Evolutionary conservation across 2,797 vertebrate genomes (phyloP), one percentile per base, ranked within the genome.

Genomic region (Pangasius larnaudii): DNA sequence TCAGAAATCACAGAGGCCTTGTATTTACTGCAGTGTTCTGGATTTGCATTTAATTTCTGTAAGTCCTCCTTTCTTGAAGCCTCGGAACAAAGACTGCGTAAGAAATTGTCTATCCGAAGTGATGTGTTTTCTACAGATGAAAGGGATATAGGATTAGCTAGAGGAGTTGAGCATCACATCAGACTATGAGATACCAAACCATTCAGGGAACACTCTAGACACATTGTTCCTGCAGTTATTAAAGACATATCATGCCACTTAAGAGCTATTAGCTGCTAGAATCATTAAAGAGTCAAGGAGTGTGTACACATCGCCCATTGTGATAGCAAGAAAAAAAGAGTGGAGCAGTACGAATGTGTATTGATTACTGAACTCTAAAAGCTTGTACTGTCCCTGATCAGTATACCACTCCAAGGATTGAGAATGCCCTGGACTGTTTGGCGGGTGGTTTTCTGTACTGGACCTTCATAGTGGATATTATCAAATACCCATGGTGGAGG

Each of bases 61-160:
- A 49, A 56, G 7, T 87, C 88, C 14, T 72, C 79, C 2, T 30
- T 89, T 18, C 71, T 85, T 19, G 30, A 65, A 16, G n/a, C 56
- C 13, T 86, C 85, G 88, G 84, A 87, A 30, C 13, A 19, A 22
- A 75, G 58, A 30, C 79, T 89, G 1, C 10, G n/a, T 5, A 8
- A 77, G 9, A 89, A 42, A 42, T 42, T 42, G 42, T 42, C 42
- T 42, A 42, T 42, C 42, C 42, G 5, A 42, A 42, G 5, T 6
- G 49, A 65, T 39, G 72, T 78, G 0, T 89, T 86, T 24, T 86
- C 88, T 39, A 18, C 72, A 0, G n/a, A 46, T 74, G 77, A 89
- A 33, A 86, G 80, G 80, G 71, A 89, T 77, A 53, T 87, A 14
- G 88, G 79, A 46, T 46, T 88, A 46, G 81, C 82, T 18, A n/a